These are phyloP conservation scores for Eristalis tenax DNA, from an alignment of 2,888 invertebrate genomes.

Conservation along the genomic window DNA sequence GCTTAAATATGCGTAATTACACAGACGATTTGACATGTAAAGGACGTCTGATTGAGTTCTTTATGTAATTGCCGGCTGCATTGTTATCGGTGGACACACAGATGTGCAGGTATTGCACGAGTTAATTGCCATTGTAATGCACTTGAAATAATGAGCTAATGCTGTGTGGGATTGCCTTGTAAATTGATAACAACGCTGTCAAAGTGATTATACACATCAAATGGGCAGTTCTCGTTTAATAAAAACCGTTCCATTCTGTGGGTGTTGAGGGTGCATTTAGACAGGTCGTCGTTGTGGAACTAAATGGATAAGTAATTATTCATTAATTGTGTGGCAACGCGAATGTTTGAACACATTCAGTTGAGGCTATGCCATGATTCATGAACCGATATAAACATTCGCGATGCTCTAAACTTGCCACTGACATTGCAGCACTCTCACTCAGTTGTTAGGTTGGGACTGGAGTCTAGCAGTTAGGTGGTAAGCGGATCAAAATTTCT, in stretches of 20 bases:
- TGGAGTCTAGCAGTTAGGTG: too few species aligned
- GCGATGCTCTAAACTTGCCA: too few species aligned
- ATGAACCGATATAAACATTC: too few species aligned
- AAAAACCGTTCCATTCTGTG: neutral
- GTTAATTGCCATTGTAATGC: constrained; percentile 17
- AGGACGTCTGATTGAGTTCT: constrained; percentile 7
- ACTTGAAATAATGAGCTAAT: constrained; percentile 11
- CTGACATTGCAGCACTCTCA: too few species aligned
- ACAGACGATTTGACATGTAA: neutral
- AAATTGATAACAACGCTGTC: neutral
- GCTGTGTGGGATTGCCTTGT: neutral
- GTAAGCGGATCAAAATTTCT: too few species aligned
- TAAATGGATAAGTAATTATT: neutral
- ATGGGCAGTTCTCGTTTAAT: neutral
- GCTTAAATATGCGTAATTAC: neutral
- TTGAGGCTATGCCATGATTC: too few species aligned
- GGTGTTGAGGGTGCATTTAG: neutral
- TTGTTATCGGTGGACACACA: constrained; percentile 6
- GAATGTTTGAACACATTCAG: neutral
- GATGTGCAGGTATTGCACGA: constrained; percentile 6
- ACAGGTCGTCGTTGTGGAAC: neutral
- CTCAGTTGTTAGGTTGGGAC: too few species aligned
- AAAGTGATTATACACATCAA: neutral
- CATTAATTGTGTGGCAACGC: neutral
- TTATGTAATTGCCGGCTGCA: constrained; percentile 13